These are phyloP conservation scores for Chromis chromis DNA, from an alignment of 2,797 vertebrate genomes.

Conservation along the genomic window DNA sequence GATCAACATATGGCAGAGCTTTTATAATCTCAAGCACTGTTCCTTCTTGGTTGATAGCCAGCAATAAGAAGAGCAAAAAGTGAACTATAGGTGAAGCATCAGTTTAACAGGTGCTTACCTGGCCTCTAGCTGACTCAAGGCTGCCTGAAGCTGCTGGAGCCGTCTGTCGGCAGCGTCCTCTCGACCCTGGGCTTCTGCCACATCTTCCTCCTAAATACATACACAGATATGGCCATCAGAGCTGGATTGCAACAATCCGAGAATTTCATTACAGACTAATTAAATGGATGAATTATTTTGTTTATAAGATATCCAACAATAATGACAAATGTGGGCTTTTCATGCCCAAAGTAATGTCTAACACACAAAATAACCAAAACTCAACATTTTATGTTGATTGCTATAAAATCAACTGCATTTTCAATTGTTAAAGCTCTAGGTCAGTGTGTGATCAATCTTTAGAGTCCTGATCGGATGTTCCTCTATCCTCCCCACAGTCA, in stretches of 20 bases:
- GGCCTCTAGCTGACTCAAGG: slow-evolving; percentile 88
- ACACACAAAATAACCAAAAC: neutral
- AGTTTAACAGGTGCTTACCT: slow-evolving; percentile 81
- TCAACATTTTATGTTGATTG: neutral
- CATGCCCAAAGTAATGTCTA: neutral
- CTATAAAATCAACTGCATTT: neutral
- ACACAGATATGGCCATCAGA: slow-evolving; percentile 14
- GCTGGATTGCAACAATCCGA: neutral
- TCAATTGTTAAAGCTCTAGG: neutral
- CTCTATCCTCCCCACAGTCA: neutral
- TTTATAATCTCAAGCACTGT: neutral
- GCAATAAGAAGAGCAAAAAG: neutral
- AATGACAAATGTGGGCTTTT: neutral
- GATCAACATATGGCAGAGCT: slow-evolving; percentile 5
- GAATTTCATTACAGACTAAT: too few relatives aligned
- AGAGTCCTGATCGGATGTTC: neutral
- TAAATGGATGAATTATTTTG: neutral
- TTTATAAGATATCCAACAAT: neutral
- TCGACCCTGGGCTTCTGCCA: slow-evolving; percentile 84
- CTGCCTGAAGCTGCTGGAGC: slow-evolving; percentile 88
- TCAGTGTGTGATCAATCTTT: neutral
- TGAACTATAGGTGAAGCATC: slow-evolving; percentile 2
- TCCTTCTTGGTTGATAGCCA: neutral
- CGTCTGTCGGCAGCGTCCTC: slow-evolving; percentile 89
- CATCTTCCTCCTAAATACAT: slow-evolving; percentile 88